phyloP scores from a whole-genome alignment of 2,888 invertebrate genomes.

The Xanthorhoe designata region DNA sequence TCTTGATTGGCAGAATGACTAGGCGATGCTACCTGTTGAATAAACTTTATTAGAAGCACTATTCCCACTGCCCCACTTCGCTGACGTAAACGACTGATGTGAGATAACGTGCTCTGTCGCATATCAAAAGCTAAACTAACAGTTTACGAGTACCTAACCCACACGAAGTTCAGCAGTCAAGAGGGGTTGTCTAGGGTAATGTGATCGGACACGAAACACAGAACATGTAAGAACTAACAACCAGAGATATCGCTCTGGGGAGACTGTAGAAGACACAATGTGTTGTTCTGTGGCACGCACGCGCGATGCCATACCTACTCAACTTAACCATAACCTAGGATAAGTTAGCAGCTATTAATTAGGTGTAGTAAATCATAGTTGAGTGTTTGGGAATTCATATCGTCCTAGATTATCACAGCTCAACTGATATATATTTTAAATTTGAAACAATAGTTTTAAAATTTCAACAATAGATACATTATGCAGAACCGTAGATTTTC shows the following conservation, averaged over 20 bases:
- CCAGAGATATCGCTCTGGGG: not conserved
- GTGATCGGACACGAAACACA: constrained; percentile 47
- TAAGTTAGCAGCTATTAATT: not conserved
- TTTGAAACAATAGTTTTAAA: no score
- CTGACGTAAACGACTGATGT: not conserved
- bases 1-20: constrained; percentile 44
- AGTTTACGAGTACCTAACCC: constrained; percentile 7
- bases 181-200: constrained; percentile 45
- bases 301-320: constrained; percentile 4
- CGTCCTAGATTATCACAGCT: no score
- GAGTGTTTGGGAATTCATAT: no score
- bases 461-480: no score
- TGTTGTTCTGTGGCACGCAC: constrained; percentile 17
- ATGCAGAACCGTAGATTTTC: no score
- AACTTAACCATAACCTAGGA: not conserved
- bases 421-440: no score
- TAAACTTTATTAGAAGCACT: constrained; percentile 13
- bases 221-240: not conserved
- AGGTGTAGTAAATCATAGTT: not conserved
- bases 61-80: not conserved
- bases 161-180: constrained; percentile 28
- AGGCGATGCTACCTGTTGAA: constrained; percentile 27
- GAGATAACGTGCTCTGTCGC: not conserved
- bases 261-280: not conserved
- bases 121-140: constrained; percentile 17